These are phyloP conservation scores for Diadumene lineata DNA, from an alignment of 92 coral and sea anemone genomes.

Conservation along the genomic window DNA sequence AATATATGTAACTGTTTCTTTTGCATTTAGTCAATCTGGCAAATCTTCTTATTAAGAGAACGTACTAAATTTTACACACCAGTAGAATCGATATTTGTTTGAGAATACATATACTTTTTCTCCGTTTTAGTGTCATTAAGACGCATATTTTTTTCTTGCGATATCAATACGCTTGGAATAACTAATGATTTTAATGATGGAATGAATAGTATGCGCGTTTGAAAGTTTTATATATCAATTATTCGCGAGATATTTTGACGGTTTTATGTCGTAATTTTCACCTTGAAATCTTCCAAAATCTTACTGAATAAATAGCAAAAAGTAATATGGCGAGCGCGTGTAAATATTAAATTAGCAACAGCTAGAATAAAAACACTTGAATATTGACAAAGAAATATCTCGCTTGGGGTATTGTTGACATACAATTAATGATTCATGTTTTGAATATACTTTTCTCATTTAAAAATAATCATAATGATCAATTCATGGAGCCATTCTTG, in stretches of 20 bases:
- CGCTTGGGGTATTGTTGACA: constrained; percentile 6
- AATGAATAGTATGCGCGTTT: background rate
- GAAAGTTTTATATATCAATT: background rate
- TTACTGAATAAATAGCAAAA: background rate
- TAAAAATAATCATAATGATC: background rate
- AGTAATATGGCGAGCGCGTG: background rate
- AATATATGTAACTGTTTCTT: constrained; percentile 4
- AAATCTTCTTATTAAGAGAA: too few species aligned
- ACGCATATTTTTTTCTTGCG: background rate
- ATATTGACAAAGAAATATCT: background rate
- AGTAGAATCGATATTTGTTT: too few species aligned
- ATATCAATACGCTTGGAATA: background rate
- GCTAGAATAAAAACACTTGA: background rate
- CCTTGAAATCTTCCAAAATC: background rate
- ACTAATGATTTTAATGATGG: background rate
- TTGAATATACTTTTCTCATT: background rate
- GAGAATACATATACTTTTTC: background rate
- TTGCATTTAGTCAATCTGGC: too few species aligned
- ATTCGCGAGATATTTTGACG: background rate
- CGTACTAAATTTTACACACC: too few species aligned
- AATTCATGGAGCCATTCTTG: background rate
- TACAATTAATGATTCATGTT: constrained; percentile 4
- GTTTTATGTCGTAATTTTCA: background rate
- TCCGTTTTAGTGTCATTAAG: background rate
- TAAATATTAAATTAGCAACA: constrained; percentile 6